These are phyloP conservation scores for Anorthoa munda DNA, from an alignment of 2,888 invertebrate genomes.

Conservation along the genomic window DNA sequence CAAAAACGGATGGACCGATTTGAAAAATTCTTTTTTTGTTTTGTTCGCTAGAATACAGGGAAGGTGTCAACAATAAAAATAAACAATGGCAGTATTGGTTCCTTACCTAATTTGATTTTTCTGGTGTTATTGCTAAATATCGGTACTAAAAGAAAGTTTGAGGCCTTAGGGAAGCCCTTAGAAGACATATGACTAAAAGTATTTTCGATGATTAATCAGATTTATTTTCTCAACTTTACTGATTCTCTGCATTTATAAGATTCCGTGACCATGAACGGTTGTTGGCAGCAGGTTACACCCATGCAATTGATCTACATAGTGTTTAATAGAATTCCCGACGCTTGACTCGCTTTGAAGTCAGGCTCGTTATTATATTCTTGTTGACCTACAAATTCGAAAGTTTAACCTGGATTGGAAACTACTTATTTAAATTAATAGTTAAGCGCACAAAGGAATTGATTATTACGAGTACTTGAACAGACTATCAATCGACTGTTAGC, in stretches of 20 bases:
- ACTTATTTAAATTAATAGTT: conserved; percentile 9
- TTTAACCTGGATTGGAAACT: conserved; percentile 15
- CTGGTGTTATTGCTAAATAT: neutral
- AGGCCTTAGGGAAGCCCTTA: neutral
- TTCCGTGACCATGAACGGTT: conserved; percentile 21
- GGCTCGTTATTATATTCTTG: conserved; percentile 42
- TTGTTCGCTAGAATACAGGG: too few relatives aligned
- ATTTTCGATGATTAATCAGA: neutral
- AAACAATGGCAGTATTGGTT: neutral
- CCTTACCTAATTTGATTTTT: neutral
- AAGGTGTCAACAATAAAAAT: too few relatives aligned
- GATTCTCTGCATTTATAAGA: conserved; percentile 16
- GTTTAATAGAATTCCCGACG: conserved; percentile 43
- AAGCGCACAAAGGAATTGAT: neutral
- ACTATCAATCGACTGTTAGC: neutral
- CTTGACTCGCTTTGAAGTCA: conserved; percentile 49
- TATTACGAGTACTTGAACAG: neutral
- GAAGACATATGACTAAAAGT: neutral
- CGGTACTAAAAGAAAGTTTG: neutral
- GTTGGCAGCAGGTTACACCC: conserved; percentile 28
- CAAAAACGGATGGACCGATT: too few relatives aligned
- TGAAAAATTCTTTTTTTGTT: too few relatives aligned
- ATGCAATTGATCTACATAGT: conserved; percentile 38
- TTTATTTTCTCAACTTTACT: neutral
- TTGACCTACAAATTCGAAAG: conserved; percentile 58